Conservation (phyloP, 30 jellyfish, hydroid and myxozoan species). For the Hydractinia symbiolongicarpus region DNA sequence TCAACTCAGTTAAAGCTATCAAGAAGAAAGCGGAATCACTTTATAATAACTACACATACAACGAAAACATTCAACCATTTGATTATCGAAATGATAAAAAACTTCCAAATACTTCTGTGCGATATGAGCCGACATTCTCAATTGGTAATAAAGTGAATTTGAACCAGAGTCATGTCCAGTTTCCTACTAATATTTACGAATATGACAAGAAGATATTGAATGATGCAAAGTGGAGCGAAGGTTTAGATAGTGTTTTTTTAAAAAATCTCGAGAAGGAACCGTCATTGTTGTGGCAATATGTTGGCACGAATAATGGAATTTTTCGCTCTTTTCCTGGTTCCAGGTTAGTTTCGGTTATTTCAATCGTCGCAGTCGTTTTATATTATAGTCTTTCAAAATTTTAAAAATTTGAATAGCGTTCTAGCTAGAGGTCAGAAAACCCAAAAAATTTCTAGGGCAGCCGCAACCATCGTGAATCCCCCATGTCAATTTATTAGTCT, state of each 20-base stretch:
- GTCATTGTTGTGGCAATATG: slow-evolving; percentile 73
- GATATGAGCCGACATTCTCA: neutral
- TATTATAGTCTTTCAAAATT: no score
- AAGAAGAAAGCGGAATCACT: neutral
- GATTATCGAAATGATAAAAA: slow-evolving; percentile 1
- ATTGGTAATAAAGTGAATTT: neutral
- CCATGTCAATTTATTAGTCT: no score
- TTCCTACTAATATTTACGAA: slow-evolving; percentile 12
- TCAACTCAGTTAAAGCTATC: neutral
- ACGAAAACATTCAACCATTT: slow-evolving; percentile 19
- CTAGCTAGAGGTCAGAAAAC: no score
- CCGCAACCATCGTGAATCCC: no score
- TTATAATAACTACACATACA: neutral
- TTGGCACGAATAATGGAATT: slow-evolving; percentile 55
- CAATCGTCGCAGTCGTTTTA: no score
- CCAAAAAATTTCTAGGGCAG: no score
- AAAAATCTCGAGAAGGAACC: slow-evolving; percentile 35
- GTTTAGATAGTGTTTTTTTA: slow-evolving; percentile 42
- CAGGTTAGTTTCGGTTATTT: neutral
- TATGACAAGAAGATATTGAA: slow-evolving; percentile 19
- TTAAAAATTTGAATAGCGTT: no score
- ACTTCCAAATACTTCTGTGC: neutral
- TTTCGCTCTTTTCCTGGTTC: slow-evolving; percentile 58
- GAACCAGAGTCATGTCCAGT: slow-evolving; percentile 1
- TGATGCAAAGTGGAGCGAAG: slow-evolving; percentile 46